Evolutionary conservation across 2,797 vertebrate genomes (phyloP), one percentile per base, ranked within the genome.

Genomic region (Girardinus metallicus): DNA sequence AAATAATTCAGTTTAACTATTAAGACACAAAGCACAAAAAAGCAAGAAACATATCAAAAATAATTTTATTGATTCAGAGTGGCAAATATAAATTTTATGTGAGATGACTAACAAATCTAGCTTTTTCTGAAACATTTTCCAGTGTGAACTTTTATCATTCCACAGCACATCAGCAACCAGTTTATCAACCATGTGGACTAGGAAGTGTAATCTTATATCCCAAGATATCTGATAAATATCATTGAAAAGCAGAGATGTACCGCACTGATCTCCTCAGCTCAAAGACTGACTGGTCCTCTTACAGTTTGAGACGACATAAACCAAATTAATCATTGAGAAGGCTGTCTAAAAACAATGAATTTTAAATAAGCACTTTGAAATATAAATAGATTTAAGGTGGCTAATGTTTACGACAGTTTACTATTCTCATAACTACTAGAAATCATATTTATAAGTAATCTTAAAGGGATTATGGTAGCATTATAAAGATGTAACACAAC

Each of bases 11-110:
- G 8, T 0, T 39, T 64, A 34, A 10, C 15, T 7, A 31, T 9
- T 62, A 62, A 34, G 60, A 36, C 36, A 39, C 10, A 26, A 4
- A 12, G 21, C 26, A 11, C 41, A 70, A 12, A 43, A 43, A 70
- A 43, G 41, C 12, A 26, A 34, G 15, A 88, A 82, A 51, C 47
- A 88, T 95, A 93, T 88, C 89, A 95, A 95, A 95, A 95, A 95
- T 93, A 92, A 80, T 91, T 95, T 95, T 94, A 95, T 93, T 95
- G 87, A 92, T 92, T 93, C 78, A 74, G 79, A 87, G 31, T 87
- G 88, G 88, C 78, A 83, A 87, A 80, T 71, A 75, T 68, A 79
- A 86, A 82, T 72, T 72, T 72, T 44, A 72, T 46, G 43, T 46
- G 36, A 41, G 36, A 41, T 68, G 64, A 41, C 39, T 6, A 72